A percentile compares a stretch with the other conserved stretches of the same genome.
Evolutionary conservation across 2,888 invertebrate genomes (phyloP).

Genomic region (Anoplius nigerrimus): DNA sequence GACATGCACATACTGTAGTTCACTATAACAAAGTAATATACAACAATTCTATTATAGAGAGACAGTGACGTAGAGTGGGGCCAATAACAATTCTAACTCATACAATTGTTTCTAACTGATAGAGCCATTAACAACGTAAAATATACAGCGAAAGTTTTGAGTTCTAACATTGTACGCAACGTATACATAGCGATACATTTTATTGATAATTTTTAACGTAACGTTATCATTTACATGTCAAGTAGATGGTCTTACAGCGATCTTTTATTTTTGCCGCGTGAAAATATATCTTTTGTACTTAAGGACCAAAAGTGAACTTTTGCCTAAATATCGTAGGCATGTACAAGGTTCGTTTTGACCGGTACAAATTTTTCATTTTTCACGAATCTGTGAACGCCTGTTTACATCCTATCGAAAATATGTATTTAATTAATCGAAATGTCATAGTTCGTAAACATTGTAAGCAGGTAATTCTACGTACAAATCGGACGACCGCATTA

Average conservation of each 20-base stretch:
- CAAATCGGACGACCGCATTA: too few species aligned
- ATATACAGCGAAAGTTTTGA: conserved; percentile 3
- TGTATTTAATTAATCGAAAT: neutral
- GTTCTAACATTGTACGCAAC: neutral
- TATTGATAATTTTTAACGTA: neutral
- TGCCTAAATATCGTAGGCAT: too few species aligned
- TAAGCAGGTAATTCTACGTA: too few species aligned
- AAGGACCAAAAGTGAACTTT: too few species aligned
- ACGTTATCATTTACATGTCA: neutral
- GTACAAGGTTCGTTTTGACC: too few species aligned
- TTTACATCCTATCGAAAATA: neutral
- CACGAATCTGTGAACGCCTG: too few species aligned
- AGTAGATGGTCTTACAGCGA: neutral
- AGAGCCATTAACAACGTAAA: neutral
- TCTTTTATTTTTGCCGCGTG: too few species aligned
- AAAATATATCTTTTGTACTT: too few species aligned
- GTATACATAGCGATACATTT: neutral
- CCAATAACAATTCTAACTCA: conserved; percentile 36
- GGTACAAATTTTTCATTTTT: too few species aligned
- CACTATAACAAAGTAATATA: conserved; percentile 17
- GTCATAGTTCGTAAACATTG: too few species aligned
- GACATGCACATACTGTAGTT: conserved; percentile 8
- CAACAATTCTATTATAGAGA: conserved; percentile 17
- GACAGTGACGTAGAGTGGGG: conserved; percentile 30
- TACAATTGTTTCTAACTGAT: conserved; percentile 20